These are phyloP conservation scores for Caenorhabditis becei DNA, from an alignment of 2,888 invertebrate species.

Conservation along the genomic window DNA sequence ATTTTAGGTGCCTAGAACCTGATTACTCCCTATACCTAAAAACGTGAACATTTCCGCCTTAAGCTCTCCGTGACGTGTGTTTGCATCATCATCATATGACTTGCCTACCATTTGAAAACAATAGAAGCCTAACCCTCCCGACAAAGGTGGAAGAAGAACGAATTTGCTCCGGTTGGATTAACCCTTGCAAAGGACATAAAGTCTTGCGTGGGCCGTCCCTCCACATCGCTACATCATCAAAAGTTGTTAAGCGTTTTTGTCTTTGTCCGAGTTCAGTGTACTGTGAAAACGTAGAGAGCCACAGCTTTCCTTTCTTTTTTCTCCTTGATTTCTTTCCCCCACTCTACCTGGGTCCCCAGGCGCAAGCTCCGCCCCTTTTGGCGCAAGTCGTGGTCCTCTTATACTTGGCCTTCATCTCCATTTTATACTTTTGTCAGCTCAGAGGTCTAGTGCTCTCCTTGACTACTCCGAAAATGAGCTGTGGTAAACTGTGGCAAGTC, in stretches of 20 bases:
- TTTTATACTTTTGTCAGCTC: slow-evolving; percentile 48
- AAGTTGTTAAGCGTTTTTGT: slow-evolving; percentile 35
- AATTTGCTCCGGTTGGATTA: slow-evolving; percentile 56
- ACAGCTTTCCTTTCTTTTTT: neutral
- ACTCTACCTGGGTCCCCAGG: slow-evolving; percentile 29
- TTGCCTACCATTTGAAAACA: slow-evolving; percentile 37
- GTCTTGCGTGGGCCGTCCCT: slow-evolving; percentile 49
- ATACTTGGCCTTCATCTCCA: slow-evolving; percentile 33
- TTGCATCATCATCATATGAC: slow-evolving; percentile 25
- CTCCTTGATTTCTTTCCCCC: slow-evolving; percentile 29
- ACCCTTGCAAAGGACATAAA: slow-evolving; percentile 52
- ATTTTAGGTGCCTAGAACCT: too few species aligned
- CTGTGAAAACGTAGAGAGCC: slow-evolving; percentile 44
- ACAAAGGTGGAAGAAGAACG: slow-evolving; percentile 35
- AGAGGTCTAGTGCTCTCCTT: slow-evolving; percentile 14
- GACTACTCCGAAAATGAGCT: slow-evolving; percentile 34
- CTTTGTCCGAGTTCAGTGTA: slow-evolving; percentile 49
- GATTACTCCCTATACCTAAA: too few species aligned
- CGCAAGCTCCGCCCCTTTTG: slow-evolving; percentile 25
- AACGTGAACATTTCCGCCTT: too few species aligned
- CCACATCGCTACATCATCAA: slow-evolving; percentile 32
- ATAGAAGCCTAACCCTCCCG: slow-evolving; percentile 3
- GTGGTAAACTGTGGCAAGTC: slow-evolving; percentile 38
- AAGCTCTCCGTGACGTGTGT: slow-evolving; percentile 41
- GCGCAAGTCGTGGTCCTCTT: slow-evolving; percentile 21